Percentiles rank a stretch among this genome's conserved stretches.
Conservation (phyloP, 2,888 invertebrate genomes). For the Zonitis immaculata region DNA sequence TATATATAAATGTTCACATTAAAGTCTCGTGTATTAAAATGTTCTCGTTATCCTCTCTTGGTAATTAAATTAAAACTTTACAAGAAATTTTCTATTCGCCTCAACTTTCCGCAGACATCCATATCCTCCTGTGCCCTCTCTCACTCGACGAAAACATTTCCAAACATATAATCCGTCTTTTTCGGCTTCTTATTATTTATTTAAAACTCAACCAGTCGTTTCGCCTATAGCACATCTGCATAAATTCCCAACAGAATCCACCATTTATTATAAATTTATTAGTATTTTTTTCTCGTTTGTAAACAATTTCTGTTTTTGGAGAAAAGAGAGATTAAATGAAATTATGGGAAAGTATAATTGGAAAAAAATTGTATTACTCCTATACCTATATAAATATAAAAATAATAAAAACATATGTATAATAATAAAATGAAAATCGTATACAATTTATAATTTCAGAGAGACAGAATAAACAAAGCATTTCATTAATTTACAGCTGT, state of each 20-base stretch:
- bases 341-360: too few species aligned
- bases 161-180: neutral
- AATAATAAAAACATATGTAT: too few species aligned
- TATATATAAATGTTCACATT: slow-evolving; percentile 12
- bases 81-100: neutral
- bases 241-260: neutral
- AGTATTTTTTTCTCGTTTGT: too few species aligned
- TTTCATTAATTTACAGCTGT: slow-evolving; percentile 39
- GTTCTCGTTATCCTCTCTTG: slow-evolving; percentile 13
- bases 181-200: neutral
- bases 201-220: neutral
- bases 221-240: neutral
- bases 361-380: too few species aligned
- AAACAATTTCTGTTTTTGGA: too few species aligned
- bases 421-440: slow-evolving; percentile 35
- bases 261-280: too few species aligned
- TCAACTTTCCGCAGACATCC: too few species aligned
- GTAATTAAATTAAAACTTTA: slow-evolving; percentile 18
- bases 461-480: slow-evolving; percentile 35
- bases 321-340: too few species aligned
- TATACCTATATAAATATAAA: too few species aligned
- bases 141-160: too few species aligned
- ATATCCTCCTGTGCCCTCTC: too few species aligned
- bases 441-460: slow-evolving; percentile 40
- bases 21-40: slow-evolving; percentile 10